Conservation (phyloP, 2,113 vertebrate species). For the Campylomormyrus numenius region DNA sequence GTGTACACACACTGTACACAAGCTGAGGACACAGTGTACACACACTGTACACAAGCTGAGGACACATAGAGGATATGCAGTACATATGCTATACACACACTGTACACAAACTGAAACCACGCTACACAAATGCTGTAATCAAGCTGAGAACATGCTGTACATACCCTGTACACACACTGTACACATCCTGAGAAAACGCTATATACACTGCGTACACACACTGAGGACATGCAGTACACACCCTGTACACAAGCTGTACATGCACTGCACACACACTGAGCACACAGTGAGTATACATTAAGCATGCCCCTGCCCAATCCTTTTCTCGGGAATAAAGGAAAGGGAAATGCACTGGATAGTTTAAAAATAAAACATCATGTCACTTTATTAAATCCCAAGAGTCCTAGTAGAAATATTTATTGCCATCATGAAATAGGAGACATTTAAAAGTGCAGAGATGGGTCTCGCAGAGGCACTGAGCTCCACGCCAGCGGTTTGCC, state of each 20-base stretch:
- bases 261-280: not conserved
- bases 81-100: not conserved
- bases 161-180: not conserved
- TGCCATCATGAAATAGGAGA: not conserved
- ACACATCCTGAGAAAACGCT: not conserved
- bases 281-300: not conserved
- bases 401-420: not conserved
- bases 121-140: no score
- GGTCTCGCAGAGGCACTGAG: not conserved
- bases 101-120: not conserved
- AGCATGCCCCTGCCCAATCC: not conserved
- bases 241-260: not conserved
- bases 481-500: not conserved
- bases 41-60: not conserved
- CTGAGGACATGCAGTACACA: not conserved
- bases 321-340: not conserved
- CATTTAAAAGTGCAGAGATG: not conserved
- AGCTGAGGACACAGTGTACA: not conserved
- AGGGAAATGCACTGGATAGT: not conserved
- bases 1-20: no score
- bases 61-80: not conserved
- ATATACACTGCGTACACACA: not conserved
- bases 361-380: not conserved
- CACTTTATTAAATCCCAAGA: constrained; percentile 1
- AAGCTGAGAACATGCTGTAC: no score